A percentile compares a stretch with the other conserved stretches of the same genome.
Conservation (phyloP, 1,140 invertebrate species). For the Batillaria attramentaria region DNA sequence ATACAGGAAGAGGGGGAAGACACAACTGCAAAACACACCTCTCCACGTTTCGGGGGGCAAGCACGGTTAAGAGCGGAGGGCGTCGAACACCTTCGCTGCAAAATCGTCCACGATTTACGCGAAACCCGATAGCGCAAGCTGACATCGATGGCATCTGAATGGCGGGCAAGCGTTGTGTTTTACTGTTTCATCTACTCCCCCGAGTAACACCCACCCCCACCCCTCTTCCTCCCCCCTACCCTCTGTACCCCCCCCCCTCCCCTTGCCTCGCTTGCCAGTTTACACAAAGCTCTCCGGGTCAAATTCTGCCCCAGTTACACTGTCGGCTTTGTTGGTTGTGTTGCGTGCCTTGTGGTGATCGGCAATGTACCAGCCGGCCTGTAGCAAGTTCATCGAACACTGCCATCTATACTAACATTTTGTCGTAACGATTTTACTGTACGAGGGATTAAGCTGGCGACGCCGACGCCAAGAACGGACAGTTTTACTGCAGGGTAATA, state of each 20-base stretch:
- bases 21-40: neutral
- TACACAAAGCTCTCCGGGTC: neutral
- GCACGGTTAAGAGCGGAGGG: neutral
- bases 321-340: neutral
- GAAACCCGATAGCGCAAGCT: conserved; percentile 1
- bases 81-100: conserved; percentile 9
- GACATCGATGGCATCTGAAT: conserved; percentile 22
- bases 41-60: neutral
- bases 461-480: neutral
- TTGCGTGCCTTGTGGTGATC: neutral
- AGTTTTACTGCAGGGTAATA: neutral
- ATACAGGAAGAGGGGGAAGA: neutral
- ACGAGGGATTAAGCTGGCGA: too few relatives aligned
- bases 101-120: conserved; percentile 8
- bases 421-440: too few relatives aligned
- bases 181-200: neutral
- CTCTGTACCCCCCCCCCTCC: neutral
- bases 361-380: neutral
- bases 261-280: neutral
- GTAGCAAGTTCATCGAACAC: neutral
- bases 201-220: neutral
- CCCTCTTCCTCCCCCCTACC: neutral
- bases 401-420: too few relatives aligned
- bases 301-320: neutral
- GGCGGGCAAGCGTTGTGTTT: conserved; percentile 21